Evolutionary conservation across 2,888 invertebrate species (phyloP).

Genomic region (Abscondita cerata): DNA sequence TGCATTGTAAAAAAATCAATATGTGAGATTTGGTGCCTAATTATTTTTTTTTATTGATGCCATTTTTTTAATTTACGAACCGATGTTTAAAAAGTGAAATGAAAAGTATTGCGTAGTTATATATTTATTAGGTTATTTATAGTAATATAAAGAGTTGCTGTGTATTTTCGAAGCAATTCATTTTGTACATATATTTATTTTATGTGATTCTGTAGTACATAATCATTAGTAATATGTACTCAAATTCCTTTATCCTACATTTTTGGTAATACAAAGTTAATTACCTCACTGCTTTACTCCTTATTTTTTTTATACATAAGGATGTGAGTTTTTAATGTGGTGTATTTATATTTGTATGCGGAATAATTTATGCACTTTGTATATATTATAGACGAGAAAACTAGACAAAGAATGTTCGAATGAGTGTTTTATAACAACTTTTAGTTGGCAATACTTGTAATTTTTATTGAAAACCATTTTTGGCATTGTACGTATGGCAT

Average conservation of each 20-base stretch:
- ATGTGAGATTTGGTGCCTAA: conserved; percentile 32
- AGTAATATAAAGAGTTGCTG: background rate
- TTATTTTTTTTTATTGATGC: conserved; percentile 16
- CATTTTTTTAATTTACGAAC: background rate
- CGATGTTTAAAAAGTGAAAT: background rate
- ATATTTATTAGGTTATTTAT: conserved; percentile 6
- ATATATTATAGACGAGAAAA: conserved; percentile 31
- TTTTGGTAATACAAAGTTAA: conserved; percentile 13
- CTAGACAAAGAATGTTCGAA: conserved; percentile 24
- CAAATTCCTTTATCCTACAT: background rate
- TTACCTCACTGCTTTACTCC: conserved; percentile 33
- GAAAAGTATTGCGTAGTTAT: conserved; percentile 8
- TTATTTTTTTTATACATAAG: conserved; percentile 37
- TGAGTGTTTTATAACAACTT: conserved; percentile 28
- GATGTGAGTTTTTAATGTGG: conserved; percentile 35
- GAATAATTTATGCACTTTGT: conserved; percentile 50
- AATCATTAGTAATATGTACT: conserved; percentile 1
- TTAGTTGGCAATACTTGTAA: conserved; percentile 23
- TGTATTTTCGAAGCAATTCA: conserved; percentile 5
- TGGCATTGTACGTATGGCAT: conserved; percentile 27
- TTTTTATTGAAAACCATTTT: conserved; percentile 19
- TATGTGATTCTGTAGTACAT: conserved; percentile 15
- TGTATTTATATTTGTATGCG: conserved; percentile 34
- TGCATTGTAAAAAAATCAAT: conserved; percentile 19
- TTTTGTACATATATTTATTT: conserved; percentile 22